These are phyloP conservation scores for Acanthornis magna DNA, from an alignment of 2,797 vertebrate species.

Conservation along the genomic window DNA sequence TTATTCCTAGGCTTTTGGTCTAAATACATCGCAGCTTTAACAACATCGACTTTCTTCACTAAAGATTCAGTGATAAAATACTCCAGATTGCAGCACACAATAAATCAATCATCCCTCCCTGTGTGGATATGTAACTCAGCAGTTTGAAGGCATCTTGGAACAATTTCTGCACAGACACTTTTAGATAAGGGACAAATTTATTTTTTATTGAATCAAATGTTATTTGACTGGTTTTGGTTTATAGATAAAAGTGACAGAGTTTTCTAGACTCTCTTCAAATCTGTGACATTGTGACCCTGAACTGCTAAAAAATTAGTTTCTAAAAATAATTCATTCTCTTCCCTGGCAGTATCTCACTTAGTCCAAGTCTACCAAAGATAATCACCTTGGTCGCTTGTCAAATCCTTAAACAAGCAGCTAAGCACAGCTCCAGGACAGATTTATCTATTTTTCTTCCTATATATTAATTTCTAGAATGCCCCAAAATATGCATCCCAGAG, in stretches of 20 bases:
- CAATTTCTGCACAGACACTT: conserved; percentile 15
- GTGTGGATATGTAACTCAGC: background rate
- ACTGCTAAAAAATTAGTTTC: background rate
- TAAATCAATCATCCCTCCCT: conserved; percentile 20
- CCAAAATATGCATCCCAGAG: background rate
- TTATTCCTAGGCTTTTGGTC: background rate
- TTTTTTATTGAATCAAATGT: background rate
- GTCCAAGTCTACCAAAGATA: background rate
- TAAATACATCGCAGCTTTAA: background rate
- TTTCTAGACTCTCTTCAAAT: background rate
- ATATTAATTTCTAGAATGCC: background rate
- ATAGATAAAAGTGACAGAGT: background rate
- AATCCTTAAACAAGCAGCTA: background rate
- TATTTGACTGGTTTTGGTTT: background rate
- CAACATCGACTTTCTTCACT: conserved; percentile 6
- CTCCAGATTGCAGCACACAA: conserved; percentile 34
- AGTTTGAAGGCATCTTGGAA: conserved; percentile 41
- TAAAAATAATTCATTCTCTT: background rate
- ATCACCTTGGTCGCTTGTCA: background rate
- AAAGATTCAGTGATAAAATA: conserved; percentile 45
- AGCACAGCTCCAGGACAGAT: background rate
- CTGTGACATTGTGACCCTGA: background rate
- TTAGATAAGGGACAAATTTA: conserved; percentile 17
- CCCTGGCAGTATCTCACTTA: background rate
- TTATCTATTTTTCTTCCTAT: background rate